Conservation (phyloP, 2,888 invertebrate species). For the Noctua janthina region DNA sequence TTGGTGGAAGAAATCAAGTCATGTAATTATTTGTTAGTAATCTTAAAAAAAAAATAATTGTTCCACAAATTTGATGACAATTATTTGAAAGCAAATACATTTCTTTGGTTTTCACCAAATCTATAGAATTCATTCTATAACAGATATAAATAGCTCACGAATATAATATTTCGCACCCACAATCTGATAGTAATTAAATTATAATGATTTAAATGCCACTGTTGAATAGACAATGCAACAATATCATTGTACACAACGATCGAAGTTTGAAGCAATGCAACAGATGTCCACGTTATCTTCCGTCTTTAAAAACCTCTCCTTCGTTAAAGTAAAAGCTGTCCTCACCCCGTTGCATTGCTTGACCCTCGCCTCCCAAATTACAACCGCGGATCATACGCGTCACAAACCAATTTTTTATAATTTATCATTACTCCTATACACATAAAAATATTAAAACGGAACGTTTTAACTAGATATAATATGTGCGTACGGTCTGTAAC, state of each 20-base stretch:
- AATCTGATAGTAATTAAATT: constrained; percentile 61
- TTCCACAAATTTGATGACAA: constrained; percentile 6
- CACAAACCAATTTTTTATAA: constrained; percentile 77
- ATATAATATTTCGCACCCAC: not conserved
- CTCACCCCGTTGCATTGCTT: constrained; percentile 54
- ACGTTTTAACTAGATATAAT: constrained; percentile 76
- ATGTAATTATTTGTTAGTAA: not conserved
- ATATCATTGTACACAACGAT: constrained; percentile 67
- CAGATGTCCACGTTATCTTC: constrained; percentile 18
- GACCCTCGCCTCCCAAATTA: constrained; percentile 60
- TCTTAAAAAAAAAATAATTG: not conserved
- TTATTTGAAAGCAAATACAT: not conserved
- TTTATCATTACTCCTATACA: constrained; percentile 82
- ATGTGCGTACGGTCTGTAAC: constrained; percentile 84
- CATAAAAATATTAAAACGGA: constrained; percentile 85
- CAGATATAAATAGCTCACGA: constrained; percentile 5
- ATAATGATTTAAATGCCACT: constrained; percentile 60
- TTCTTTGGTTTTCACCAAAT: not conserved
- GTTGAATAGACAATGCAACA: constrained; percentile 72
- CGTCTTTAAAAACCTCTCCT: constrained; percentile 32
- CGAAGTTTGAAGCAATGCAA: constrained; percentile 63
- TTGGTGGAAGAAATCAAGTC: not conserved
- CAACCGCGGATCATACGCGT: constrained; percentile 70
- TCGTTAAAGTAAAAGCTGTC: constrained; percentile 35
- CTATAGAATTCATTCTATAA: not conserved